These are phyloP conservation scores for Pteromalus puparum DNA, from an alignment of 1,140 invertebrate species.

Conservation along the genomic window DNA sequence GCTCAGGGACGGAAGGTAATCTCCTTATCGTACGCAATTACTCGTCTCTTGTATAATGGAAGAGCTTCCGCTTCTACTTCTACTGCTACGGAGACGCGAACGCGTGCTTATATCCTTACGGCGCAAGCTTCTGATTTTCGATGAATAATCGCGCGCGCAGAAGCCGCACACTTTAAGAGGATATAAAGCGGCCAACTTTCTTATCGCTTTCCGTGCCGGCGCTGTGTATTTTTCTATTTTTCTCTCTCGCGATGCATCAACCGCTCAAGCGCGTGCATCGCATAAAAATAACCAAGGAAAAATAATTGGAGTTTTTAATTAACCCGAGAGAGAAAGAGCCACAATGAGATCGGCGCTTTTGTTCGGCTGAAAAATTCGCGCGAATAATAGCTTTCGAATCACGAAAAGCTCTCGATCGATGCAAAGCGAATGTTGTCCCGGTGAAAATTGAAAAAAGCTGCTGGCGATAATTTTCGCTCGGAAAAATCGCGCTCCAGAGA, in stretches of 20 bases:
- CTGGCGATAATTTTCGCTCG: too few species aligned
- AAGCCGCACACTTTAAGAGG: neutral
- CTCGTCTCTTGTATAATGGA: conserved; percentile 48
- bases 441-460: too few species aligned
- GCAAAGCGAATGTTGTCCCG: too few species aligned
- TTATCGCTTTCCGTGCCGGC: conserved; percentile 4
- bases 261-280: conserved; percentile 1
- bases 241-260: conserved; percentile 6
- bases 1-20: conserved; percentile 22
- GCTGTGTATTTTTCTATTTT: neutral
- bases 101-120: neutral
- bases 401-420: too few species aligned
- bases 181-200: conserved; percentile 6
- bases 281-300: conserved; percentile 27
- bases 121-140: neutral
- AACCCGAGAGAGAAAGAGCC: neutral
- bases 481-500: neutral
- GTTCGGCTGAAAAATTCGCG: neutral
- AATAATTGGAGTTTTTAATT: conserved; percentile 41
- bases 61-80: neutral
- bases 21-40: conserved; percentile 50
- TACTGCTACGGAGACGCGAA: neutral
- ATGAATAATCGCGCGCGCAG: conserved; percentile 10
- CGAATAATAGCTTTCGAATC: neutral
- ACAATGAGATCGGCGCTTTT: neutral